phyloP scores from a whole-genome alignment of 2,113 vertebrate species.

The Anser brachyrhynchus region DNA sequence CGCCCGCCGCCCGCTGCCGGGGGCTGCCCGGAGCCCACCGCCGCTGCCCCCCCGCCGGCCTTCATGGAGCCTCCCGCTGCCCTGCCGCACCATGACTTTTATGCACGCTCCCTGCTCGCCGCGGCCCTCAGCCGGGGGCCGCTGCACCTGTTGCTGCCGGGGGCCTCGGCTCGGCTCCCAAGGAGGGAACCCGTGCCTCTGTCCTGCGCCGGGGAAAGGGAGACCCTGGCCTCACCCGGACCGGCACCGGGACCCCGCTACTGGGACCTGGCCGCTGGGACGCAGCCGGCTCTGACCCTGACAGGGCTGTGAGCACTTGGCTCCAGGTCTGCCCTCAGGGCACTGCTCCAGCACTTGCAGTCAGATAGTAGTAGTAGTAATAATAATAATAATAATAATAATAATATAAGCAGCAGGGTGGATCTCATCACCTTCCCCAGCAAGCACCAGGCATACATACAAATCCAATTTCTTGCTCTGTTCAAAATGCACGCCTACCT shows the following conservation, averaged over 20 bases:
- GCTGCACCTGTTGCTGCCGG: slow-evolving; percentile 25
- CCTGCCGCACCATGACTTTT: slow-evolving; percentile 64
- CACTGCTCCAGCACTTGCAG: too few relatives aligned
- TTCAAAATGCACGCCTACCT: neutral
- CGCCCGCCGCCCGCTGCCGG: slow-evolving; percentile 67
- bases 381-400: too few relatives aligned
- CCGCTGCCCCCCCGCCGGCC: slow-evolving; percentile 52
- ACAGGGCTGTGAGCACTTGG: too few relatives aligned
- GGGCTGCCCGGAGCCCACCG: slow-evolving; percentile 77
- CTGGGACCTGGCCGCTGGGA: too few relatives aligned
- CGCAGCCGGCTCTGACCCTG: too few relatives aligned
- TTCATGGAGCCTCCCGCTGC: slow-evolving; percentile 60
- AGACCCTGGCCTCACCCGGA: too few relatives aligned
- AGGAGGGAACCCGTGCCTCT: neutral
- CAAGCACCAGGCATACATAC: neutral
- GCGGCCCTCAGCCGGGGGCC: slow-evolving; percentile 63
- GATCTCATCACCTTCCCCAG: neutral
- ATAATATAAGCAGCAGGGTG: neutral
- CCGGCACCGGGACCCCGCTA: too few relatives aligned
- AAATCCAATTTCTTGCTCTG: neutral
- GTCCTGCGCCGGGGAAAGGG: neutral
- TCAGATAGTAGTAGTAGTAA: too few relatives aligned
- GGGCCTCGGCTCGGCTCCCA: neutral
- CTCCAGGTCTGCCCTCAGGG: too few relatives aligned
- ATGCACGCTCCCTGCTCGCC: slow-evolving; percentile 58